These are phyloP conservation scores for Neogale vison DNA, from an alignment of 2,113 vertebrate species.

Conservation along the genomic window DNA sequence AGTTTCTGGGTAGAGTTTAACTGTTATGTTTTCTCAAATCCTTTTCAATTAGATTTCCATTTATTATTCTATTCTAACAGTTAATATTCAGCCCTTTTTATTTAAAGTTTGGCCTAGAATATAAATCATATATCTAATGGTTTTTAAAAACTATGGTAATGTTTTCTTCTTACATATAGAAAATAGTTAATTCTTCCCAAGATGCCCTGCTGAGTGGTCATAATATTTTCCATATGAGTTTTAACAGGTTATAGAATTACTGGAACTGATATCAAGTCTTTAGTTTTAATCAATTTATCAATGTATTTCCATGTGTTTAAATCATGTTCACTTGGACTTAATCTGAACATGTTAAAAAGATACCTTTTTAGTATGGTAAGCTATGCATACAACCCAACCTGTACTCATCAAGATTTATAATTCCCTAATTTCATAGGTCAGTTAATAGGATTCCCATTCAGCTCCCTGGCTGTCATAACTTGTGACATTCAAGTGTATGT, in stretches of 20 bases:
- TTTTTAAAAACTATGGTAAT: neutral
- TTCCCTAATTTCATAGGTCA: slow-evolving; percentile 78
- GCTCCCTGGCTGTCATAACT: slow-evolving; percentile 75
- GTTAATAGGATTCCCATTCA: slow-evolving; percentile 80
- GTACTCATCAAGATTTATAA: slow-evolving; percentile 74
- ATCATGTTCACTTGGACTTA: slow-evolving; percentile 61
- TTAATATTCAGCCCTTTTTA: neutral
- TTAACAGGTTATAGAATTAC: neutral
- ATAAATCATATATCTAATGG: neutral
- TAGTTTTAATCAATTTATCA: slow-evolving; percentile 53
- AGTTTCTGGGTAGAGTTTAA: neutral
- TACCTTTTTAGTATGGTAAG: slow-evolving; percentile 63
- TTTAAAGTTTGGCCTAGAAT: neutral
- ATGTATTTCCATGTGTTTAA: slow-evolving; percentile 70
- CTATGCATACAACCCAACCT: slow-evolving; percentile 40
- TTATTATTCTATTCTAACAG: neutral
- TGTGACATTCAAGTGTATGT: slow-evolving; percentile 72
- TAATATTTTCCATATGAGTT: slow-evolving; percentile 19
- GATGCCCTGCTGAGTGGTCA: neutral
- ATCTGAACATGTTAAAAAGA: slow-evolving; percentile 46
- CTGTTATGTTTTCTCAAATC: neutral
- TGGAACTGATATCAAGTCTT: neutral
- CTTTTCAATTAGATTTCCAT: neutral
- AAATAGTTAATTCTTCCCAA: neutral
- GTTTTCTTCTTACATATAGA: neutral